A percentile compares a stretch with the other conserved stretches of the same genome.
phyloP scores from a whole-genome alignment of 1,140 invertebrate genomes.

The Pararge aegeria region DNA sequence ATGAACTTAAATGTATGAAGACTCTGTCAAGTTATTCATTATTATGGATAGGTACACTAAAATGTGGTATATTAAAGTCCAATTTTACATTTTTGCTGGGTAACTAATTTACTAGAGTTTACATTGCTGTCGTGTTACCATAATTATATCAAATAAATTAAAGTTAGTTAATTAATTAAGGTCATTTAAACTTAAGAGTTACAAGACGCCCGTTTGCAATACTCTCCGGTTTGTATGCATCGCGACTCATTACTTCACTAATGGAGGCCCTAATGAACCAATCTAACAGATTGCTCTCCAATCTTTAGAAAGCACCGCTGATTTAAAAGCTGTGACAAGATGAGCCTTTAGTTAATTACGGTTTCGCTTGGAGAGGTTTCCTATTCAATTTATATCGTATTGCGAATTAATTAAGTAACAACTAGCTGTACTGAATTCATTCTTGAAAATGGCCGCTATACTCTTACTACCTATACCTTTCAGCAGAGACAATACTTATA shows the following conservation, averaged over 20 bases:
- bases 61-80: too few relatives aligned
- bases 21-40: too few relatives aligned
- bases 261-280: conserved; percentile 76
- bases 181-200: conserved; percentile 10
- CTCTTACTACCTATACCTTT: too few relatives aligned
- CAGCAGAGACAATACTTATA: too few relatives aligned
- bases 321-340: conserved; percentile 65
- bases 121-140: too few relatives aligned
- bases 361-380: neutral
- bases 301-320: conserved; percentile 66
- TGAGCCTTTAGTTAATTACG: conserved; percentile 17
- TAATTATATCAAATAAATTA: too few relatives aligned
- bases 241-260: conserved; percentile 78
- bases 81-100: too few relatives aligned
- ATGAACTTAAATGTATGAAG: too few relatives aligned
- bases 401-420: neutral
- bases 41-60: too few relatives aligned
- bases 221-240: conserved; percentile 55
- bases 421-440: neutral
- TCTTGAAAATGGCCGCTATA: too few relatives aligned
- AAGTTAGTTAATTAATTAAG: neutral
- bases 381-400: conserved; percentile 2
- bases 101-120: too few relatives aligned
- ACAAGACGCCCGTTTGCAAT: conserved; percentile 45
- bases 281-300: conserved; percentile 78